These are phyloP conservation scores for Phyllopteryx taeniolatus DNA, from an alignment of 2,113 vertebrate species.

Conservation along the genomic window DNA sequence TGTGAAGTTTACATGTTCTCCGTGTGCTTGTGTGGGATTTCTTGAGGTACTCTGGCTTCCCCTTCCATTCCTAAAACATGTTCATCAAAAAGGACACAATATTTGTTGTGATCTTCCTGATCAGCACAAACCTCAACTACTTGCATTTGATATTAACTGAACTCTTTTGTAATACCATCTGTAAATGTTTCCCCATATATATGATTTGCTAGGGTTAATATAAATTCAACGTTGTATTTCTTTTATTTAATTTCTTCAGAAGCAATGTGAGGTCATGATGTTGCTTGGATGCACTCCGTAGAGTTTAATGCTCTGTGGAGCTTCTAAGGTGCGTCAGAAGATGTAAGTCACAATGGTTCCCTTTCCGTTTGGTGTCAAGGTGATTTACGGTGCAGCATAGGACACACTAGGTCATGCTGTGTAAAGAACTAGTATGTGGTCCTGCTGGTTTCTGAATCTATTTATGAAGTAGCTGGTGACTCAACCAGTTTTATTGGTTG, in stretches of 20 bases:
- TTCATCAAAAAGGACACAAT: not conserved
- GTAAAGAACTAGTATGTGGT: constrained; percentile 37
- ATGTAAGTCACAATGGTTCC: constrained; percentile 45
- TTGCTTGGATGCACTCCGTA: constrained; percentile 33
- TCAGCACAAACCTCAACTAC: not conserved
- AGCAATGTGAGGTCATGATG: constrained; percentile 36
- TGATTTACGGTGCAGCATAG: constrained; percentile 57
- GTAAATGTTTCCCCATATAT: constrained; percentile 34
- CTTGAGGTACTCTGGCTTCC: no score
- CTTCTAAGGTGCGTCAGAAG: constrained; percentile 46
- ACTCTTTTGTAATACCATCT: constrained; percentile 4
- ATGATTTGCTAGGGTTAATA: constrained; percentile 19
- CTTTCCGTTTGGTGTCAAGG: constrained; percentile 47
- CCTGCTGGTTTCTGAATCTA: constrained; percentile 10
- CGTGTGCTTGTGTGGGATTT: no score
- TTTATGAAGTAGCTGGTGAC: constrained; percentile 15
- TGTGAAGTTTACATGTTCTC: no score
- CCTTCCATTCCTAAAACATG: not conserved
- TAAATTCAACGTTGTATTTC: constrained; percentile 32
- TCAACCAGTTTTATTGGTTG: constrained; percentile 1
- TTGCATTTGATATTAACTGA: constrained; percentile 38
- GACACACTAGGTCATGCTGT: constrained; percentile 43
- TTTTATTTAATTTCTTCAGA: constrained; percentile 17
- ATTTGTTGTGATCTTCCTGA: not conserved
- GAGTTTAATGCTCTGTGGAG: constrained; percentile 44